Conservation (phyloP, 2,113 vertebrate species). For the Lagenorhynchus albirostris region DNA sequence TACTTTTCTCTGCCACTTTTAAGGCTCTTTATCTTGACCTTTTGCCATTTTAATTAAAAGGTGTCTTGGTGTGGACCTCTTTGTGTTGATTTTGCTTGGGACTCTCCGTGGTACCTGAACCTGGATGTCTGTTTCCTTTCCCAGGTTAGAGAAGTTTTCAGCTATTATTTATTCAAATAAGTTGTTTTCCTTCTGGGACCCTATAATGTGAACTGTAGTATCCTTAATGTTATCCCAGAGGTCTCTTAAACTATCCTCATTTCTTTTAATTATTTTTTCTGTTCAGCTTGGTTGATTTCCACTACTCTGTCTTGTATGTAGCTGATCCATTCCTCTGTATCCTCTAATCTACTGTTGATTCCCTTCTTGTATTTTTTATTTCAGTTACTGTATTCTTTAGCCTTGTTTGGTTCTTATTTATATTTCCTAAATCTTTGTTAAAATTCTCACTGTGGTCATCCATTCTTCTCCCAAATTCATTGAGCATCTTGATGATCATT, state of each 20-base stretch:
- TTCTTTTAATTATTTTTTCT: neutral
- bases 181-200: neutral
- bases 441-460: neutral
- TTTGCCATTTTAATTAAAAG: neutral
- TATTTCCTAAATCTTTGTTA: neutral
- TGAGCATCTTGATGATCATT: neutral
- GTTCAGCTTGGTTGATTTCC: neutral
- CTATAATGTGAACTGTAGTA: neutral
- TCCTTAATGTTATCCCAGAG: neutral
- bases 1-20: neutral
- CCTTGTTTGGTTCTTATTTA: neutral
- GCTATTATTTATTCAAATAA: neutral
- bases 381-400: neutral
- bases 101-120: neutral
- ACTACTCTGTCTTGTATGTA: neutral
- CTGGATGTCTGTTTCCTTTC: neutral
- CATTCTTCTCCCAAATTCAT: neutral
- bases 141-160: neutral
- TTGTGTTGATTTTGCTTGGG: neutral
- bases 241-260: neutral
- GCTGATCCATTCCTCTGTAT: neutral
- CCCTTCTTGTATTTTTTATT: neutral
- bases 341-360: neutral
- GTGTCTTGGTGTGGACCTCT: neutral
- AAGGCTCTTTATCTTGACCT: neutral